Conservation (phyloP, 2,797 vertebrate species). For the Graptemys geographica region DNA sequence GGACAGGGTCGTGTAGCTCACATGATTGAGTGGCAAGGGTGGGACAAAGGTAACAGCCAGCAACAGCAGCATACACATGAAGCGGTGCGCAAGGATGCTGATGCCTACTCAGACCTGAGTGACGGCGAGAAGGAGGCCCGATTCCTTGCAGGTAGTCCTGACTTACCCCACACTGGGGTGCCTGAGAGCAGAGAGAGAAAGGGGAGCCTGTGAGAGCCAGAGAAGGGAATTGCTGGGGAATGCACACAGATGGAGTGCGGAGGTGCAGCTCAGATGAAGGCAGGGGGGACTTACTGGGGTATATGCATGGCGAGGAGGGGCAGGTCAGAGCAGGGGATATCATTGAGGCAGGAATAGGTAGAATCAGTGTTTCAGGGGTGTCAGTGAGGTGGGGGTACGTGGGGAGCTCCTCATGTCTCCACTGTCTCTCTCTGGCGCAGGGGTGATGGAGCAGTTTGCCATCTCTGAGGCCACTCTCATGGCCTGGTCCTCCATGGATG, state of each 20-base stretch:
- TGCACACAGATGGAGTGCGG: background rate
- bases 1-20: constrained; percentile 96
- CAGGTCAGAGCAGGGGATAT: background rate
- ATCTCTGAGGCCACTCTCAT: constrained; percentile 97
- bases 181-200: background rate
- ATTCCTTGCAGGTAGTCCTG: constrained; percentile 90
- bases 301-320: background rate
- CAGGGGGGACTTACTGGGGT: background rate
- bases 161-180: background rate
- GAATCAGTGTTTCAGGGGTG: background rate
- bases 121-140: constrained; percentile 98
- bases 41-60: constrained; percentile 88
- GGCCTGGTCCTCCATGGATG: constrained; percentile 98
- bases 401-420: background rate
- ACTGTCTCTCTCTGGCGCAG: constrained; percentile 68
- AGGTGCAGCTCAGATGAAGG: background rate
- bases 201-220: background rate
- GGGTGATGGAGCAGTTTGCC: constrained; percentile 97
- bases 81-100: constrained; percentile 88
- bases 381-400: background rate
- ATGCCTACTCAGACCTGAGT: constrained; percentile 97
- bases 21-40: constrained; percentile 99
- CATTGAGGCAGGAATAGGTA: background rate
- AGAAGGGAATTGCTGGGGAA: background rate
- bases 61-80: constrained; percentile 84